Conservation (phyloP, 2,113 vertebrate genomes). For the Rhizomys pruinosus region DNA sequence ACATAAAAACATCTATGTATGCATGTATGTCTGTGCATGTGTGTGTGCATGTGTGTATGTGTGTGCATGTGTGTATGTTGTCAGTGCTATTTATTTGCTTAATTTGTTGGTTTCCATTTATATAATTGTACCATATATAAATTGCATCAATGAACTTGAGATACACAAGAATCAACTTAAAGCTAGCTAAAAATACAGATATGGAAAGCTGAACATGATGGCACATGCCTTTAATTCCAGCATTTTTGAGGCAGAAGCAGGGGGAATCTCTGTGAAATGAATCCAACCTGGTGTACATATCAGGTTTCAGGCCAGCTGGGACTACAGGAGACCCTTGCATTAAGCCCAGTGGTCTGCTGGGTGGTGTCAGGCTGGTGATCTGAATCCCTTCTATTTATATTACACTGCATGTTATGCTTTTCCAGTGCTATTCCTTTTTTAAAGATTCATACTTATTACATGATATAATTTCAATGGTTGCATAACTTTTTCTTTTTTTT, state of each 20-base stretch:
- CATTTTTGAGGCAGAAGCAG: no score
- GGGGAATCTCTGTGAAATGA: no score
- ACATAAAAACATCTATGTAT: no score
- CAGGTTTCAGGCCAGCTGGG: no score
- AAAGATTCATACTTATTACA: neutral
- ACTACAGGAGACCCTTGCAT: neutral
- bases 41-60: no score
- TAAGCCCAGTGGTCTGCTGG: neutral
- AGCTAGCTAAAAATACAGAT: neutral
- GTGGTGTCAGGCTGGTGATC: neutral
- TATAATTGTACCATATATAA: neutral
- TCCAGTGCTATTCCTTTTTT: neutral
- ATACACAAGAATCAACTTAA: neutral
- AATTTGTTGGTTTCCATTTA: constrained; percentile 10
- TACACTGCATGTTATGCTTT: neutral
- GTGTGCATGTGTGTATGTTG: neutral
- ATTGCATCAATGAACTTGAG: neutral
- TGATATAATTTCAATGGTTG: neutral
- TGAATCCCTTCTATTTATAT: neutral
- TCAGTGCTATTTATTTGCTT: neutral
- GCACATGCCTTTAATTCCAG: no score
- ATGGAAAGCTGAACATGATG: neutral
- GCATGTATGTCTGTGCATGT: no score
- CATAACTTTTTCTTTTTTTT: neutral
- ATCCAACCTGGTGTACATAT: no score